Conservation (phyloP, 2,888 invertebrate species). For the Trachelus stipa region DNA sequence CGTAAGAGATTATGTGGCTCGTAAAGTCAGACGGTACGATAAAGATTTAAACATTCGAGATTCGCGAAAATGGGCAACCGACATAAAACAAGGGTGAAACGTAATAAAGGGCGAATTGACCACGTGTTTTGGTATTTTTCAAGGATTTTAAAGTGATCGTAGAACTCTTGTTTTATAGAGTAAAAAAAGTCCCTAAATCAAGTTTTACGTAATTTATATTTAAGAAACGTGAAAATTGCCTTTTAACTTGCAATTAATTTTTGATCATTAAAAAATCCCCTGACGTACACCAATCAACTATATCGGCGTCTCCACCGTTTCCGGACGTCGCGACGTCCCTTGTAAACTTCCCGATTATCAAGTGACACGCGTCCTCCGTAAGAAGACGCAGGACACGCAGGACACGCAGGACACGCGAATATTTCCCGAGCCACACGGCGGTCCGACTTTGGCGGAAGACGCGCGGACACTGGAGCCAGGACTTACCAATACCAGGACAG, state of each 20-base stretch:
- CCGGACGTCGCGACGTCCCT: too few relatives aligned
- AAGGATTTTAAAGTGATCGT: neutral
- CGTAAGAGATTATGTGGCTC: neutral
- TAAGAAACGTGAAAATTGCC: neutral
- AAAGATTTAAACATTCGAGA: neutral
- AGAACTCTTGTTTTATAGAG: neutral
- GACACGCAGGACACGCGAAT: neutral
- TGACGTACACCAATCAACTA: too few relatives aligned
- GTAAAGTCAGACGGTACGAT: neutral
- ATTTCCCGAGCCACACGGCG: conserved; percentile 37
- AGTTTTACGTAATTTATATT: neutral
- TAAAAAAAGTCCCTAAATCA: neutral
- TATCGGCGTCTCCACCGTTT: too few relatives aligned
- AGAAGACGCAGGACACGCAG: neutral
- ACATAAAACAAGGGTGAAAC: neutral
- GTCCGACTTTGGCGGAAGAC: conserved; percentile 64
- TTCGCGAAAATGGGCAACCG: neutral
- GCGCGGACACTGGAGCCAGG: conserved; percentile 63
- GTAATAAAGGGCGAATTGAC: neutral
- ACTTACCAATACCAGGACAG: conserved; percentile 45
- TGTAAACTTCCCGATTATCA: neutral
- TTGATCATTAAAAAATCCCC: too few relatives aligned
- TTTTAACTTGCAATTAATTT: neutral
- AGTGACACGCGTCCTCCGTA: neutral
- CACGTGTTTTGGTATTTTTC: neutral